phyloP scores from a whole-genome alignment of 2,113 vertebrate genomes.

The Todiramphus saurophagus region DNA sequence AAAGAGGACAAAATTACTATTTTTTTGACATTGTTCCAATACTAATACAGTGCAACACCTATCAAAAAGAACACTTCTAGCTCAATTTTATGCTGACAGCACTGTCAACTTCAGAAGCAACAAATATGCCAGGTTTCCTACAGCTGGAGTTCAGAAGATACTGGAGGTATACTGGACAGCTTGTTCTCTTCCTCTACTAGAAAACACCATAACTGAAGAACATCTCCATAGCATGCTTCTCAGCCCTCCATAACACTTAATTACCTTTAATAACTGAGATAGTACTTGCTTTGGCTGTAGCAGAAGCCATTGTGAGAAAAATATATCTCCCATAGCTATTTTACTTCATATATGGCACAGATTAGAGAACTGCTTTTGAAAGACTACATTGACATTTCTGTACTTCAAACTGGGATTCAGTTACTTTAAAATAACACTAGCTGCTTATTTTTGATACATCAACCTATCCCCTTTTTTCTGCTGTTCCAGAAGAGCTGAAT shows the following conservation, averaged over 20 bases:
- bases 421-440: neutral
- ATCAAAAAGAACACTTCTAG: neutral
- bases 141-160: neutral
- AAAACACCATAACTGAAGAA: neutral
- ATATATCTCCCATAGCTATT: neutral
- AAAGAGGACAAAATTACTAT: neutral
- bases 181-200: neutral
- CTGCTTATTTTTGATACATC: neutral
- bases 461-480: neutral
- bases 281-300: neutral
- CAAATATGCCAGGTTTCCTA: neutral
- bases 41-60: neutral
- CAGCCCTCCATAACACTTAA: neutral
- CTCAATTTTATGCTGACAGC: neutral
- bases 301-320: neutral
- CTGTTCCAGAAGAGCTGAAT: neutral
- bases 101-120: neutral
- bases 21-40: neutral
- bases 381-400: neutral
- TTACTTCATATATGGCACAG: neutral
- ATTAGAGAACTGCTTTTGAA: neutral
- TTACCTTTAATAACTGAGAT: neutral
- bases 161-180: neutral
- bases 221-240: neutral
- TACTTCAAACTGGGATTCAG: neutral